phyloP scores from a whole-genome alignment of 2,888 invertebrate species.

The Tenthredo scrophulariae region DNA sequence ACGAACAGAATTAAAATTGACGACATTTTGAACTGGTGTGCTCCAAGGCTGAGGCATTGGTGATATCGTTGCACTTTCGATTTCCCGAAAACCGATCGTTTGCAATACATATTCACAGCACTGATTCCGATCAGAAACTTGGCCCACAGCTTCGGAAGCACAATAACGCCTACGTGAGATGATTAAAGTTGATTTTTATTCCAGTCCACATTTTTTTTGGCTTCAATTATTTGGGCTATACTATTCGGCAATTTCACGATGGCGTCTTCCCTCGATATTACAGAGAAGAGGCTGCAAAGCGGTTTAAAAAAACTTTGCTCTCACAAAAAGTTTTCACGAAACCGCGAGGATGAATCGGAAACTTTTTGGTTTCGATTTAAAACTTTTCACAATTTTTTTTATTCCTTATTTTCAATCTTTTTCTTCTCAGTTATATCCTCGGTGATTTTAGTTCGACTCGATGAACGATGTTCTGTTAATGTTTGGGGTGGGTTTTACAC shows the following conservation, averaged over 20 bases:
- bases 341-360: conserved; percentile 9
- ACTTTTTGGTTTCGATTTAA: conserved; percentile 12
- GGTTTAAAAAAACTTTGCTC: conserved; percentile 8
- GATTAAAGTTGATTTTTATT: conserved; percentile 7
- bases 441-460: neutral
- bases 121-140: neutral
- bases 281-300: neutral
- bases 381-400: neutral
- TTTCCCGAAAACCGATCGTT: conserved; percentile 36
- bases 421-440: neutral
- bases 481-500: neutral
- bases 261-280: neutral
- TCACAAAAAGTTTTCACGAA: conserved; percentile 18
- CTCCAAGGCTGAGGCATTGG: conserved; percentile 43
- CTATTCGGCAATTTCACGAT: neutral
- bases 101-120: conserved; percentile 39
- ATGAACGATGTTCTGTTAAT: neutral
- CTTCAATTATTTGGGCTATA: neutral
- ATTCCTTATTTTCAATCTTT: neutral
- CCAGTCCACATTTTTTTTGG: conserved; percentile 26
- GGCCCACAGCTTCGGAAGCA: conserved; percentile 11
- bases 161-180: neutral
- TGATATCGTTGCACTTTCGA: conserved; percentile 27
- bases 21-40: conserved; percentile 64
- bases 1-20: conserved; percentile 67